Evolutionary conservation across 2,888 invertebrate genomes (phyloP).

Genomic region (Ariolimax columbianus): DNA sequence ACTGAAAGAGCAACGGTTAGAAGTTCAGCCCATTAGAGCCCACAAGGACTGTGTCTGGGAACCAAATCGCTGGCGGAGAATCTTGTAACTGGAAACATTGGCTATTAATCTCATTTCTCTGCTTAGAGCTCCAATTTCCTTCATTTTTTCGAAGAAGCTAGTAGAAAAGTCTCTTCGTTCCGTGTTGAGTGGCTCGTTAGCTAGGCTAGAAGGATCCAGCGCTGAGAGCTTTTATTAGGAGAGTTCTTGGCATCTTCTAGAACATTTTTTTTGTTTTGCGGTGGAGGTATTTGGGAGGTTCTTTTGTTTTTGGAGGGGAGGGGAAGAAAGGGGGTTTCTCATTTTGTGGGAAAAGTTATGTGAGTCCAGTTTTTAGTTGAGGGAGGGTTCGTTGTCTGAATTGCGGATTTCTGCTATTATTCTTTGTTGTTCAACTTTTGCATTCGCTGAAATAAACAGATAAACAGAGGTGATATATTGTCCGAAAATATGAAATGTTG

Average conservation of each 20-base stretch:
- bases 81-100: constrained; percentile 7
- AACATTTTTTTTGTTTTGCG: too few relatives aligned
- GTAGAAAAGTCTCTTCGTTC: constrained; percentile 3
- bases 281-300: background rate
- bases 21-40: constrained; percentile 11
- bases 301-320: background rate
- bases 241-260: background rate
- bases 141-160: background rate
- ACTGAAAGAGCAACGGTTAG: background rate
- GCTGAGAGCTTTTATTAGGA: background rate
- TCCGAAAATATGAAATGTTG: too few relatives aligned
- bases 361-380: background rate
- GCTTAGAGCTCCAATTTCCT: constrained; percentile 15
- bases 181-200: constrained; percentile 25
- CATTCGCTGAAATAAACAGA: too few relatives aligned
- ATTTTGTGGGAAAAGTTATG: background rate
- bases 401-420: too few relatives aligned
- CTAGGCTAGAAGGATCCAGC: background rate
- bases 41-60: background rate
- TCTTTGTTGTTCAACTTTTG: too few relatives aligned
- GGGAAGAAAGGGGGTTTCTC: too few relatives aligned
- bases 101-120: constrained; percentile 32
- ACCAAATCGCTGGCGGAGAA: constrained; percentile 14
- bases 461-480: too few relatives aligned
- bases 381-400: background rate